Evolutionary conservation across 2,797 vertebrate species (phyloP).

Genomic region (Lindbergichthys nudifrons): DNA sequence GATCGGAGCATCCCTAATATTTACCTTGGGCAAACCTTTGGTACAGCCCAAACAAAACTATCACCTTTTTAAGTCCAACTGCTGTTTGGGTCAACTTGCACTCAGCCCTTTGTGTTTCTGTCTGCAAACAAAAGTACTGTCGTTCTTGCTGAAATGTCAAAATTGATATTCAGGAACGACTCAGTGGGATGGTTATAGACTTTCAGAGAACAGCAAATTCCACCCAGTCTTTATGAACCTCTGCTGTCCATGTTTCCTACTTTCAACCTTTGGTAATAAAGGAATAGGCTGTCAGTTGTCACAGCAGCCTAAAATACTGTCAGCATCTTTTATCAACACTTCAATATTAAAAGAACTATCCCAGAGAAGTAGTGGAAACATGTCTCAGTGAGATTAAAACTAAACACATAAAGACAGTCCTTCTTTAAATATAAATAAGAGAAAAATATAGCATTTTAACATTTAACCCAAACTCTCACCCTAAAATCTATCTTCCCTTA

Average conservation of each 20-base stretch:
- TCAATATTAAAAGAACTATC: not conserved
- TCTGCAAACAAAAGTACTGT: not conserved
- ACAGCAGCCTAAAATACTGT: not conserved
- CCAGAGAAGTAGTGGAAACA: not conserved
- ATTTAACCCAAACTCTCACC: constrained; percentile 28
- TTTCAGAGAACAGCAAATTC: not conserved
- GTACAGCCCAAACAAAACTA: too few relatives aligned
- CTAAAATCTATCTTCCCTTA: constrained; percentile 9
- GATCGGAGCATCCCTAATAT: too few relatives aligned
- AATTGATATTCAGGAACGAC: constrained; percentile 3
- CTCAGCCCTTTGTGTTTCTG: too few relatives aligned
- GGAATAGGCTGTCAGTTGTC: constrained; percentile 20
- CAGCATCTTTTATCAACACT: not conserved
- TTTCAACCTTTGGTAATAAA: not conserved
- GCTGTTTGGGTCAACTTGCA: too few relatives aligned
- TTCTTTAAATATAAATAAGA: not conserved
- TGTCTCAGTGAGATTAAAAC: not conserved
- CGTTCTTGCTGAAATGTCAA: constrained; percentile 31
- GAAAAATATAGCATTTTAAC: not conserved
- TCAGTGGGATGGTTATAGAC: not conserved
- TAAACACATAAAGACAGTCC: not conserved
- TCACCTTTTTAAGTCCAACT: too few relatives aligned
- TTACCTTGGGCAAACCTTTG: too few relatives aligned
- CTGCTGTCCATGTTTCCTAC: constrained; percentile 7
- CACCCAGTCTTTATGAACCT: constrained; percentile 4